Base-by-base conservation (phyloP, 92 coral and sea anemone genomes). In the Epizoanthus ramosus region DNA sequence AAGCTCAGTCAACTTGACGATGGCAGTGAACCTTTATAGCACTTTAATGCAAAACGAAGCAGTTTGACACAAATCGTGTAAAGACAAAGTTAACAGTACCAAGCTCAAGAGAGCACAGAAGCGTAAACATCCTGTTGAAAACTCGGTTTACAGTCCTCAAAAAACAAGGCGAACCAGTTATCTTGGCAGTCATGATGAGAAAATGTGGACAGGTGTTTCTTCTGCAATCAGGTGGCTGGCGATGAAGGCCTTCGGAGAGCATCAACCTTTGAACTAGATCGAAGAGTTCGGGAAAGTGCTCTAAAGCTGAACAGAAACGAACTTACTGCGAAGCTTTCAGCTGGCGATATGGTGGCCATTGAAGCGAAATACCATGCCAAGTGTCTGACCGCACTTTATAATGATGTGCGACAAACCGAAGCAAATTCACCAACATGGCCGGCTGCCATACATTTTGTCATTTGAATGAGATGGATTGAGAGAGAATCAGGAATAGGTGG, bases 291-390 rank as follows among this genome's bases (percentile, higher is more conserved):
- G 63, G 80, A 79, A 79, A 75, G 85, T 76, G 92, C 92, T 19
- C 21, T 65, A 57, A 68, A 33, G 72, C 53, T 89, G 39, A 52
- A 85, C 43, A 66, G 81, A 64, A 43, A 41, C 25, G 87, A 83
- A 18, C 74, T 86, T 28, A 75, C 86, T 18, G 90, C 90, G 45
- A 90, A 86, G 59, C 87, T 83, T 73, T 76, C 83, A 2, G 83
- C 76, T 81, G 88, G 88, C 10, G 93, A 90, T 66, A 79, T 86
- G 84, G 85, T 90, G 37, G 87, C 86, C 12, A 75, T 83, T 60
- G 88, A 90, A 13, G 90, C 90, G 7, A 53, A 73, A 69, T 83
- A 90, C 58, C 93, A 86, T 86, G 83, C 85, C 17, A 80, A 79
- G 47, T 90, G 93, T 77, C 75, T 90, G 75, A 63, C 74, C 15